Evolutionary conservation across 1,140 invertebrate genomes (phyloP).

Genomic region (Coptotermes formosanus): DNA sequence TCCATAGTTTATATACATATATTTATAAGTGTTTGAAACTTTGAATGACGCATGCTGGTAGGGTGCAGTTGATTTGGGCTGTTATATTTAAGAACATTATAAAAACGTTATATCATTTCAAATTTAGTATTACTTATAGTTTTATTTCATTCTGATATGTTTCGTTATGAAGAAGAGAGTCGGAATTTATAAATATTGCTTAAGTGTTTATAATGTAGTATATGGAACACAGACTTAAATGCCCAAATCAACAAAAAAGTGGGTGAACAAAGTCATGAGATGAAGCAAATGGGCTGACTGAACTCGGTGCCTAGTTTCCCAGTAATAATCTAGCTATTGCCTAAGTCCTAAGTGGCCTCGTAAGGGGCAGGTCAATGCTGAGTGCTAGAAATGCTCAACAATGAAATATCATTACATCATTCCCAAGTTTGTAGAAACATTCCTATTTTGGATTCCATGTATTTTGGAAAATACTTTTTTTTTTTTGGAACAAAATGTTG

Average conservation of each 20-base stretch:
- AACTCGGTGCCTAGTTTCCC: conserved; percentile 3
- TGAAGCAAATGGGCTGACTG: neutral
- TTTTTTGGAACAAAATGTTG: conserved; percentile 2
- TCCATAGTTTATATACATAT: conserved; percentile 17
- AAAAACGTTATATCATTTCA: neutral
- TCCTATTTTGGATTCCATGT: neutral
- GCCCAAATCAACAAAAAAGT: neutral
- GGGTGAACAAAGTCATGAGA: neutral
- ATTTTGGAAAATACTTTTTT: conserved; percentile 4
- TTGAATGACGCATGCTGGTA: neutral
- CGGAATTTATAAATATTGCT: neutral
- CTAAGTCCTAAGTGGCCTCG: neutral
- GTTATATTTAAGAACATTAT: conserved; percentile 7
- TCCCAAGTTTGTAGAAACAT: conserved; percentile 13
- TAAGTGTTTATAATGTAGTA: neutral
- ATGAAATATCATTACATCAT: neutral
- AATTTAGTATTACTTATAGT: neutral
- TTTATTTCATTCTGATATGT: neutral
- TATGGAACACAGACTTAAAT: neutral
- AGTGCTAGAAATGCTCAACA: conserved; percentile 10
- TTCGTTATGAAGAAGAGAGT: neutral
- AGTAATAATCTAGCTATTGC: conserved; percentile 4
- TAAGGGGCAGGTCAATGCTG: neutral
- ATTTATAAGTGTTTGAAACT: conserved; percentile 3
- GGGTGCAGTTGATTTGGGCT: conserved; percentile 6